phyloP scores from a whole-genome alignment of 2,888 invertebrate genomes.

The Leistus spinibarbis region DNA sequence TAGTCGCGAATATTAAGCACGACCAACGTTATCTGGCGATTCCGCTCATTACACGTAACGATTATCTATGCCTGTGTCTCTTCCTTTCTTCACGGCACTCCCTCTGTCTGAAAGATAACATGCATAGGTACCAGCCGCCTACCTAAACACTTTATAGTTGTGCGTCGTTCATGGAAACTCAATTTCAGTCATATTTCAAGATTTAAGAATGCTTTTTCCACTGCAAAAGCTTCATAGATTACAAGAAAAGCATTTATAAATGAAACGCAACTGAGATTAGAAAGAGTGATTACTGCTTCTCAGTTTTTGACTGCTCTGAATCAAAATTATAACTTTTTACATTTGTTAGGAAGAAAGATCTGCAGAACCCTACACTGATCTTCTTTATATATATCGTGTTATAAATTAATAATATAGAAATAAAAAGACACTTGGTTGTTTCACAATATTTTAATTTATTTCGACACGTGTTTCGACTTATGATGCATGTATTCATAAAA shows the following conservation, averaged over 20 bases:
- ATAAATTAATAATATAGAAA: too few species aligned
- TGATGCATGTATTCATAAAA: too few species aligned
- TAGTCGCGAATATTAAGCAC: slow-evolving; percentile 49
- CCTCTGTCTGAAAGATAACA: neutral
- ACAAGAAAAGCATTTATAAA: neutral
- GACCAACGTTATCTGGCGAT: slow-evolving; percentile 48
- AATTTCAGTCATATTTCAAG: neutral
- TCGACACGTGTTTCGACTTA: too few species aligned
- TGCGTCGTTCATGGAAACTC: slow-evolving; percentile 3
- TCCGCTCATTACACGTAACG: slow-evolving; percentile 50
- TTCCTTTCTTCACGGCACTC: slow-evolving; percentile 25
- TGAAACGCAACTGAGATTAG: neutral
- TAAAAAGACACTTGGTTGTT: too few species aligned
- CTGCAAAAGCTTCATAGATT: neutral
- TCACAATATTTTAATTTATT: too few species aligned
- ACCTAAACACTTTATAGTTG: slow-evolving; percentile 34
- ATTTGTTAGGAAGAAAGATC: neutral
- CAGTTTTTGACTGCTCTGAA: neutral
- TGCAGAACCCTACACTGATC: too few species aligned
- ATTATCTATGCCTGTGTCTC: slow-evolving; percentile 45
- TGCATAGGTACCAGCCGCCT: neutral
- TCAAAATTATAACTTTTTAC: neutral
- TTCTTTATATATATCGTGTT: too few species aligned
- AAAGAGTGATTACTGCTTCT: neutral
- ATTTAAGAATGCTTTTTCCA: neutral